Evolutionary conservation across 1,140 invertebrate genomes (phyloP), one percentile per base, ranked within the genome.

Genomic region (Caerostris darwini): DNA sequence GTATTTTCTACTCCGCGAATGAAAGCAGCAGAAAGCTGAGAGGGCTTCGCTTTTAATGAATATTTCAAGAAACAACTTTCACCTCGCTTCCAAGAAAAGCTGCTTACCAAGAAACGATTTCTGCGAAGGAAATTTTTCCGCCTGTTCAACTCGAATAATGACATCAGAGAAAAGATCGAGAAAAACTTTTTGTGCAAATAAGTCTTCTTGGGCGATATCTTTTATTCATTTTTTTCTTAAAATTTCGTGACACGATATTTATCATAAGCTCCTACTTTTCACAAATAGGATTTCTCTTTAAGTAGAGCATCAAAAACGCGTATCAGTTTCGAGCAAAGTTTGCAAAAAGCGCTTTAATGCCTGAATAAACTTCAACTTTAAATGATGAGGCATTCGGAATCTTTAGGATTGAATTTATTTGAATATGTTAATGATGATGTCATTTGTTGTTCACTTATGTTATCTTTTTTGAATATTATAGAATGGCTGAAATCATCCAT

Each of bases 41-140:
- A 10, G 8, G 69, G 50, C 69, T 53, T 77, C 71, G 53, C 19
- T 77, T 77, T 77, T 77, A 77, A 77, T 77, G 71, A 77, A 77
- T 77, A 77, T 77, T 77, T 77, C 34, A 77, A 77, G 71, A 77
- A 77, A 64, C 61, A 64, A 64, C 61, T 64, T 64, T 17, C 17
- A 34, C 71, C 34, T 53, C 50, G 34, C 8, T 12, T 50, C 12
- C 71, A 7, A 10, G 71, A 77, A 77, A 77, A 53, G 34, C 71
- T 77, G 34, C 71, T 77, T 77, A 77, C 10, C 10, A 6, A 50
- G 71, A 77, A 77, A 50, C 34, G 34, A 34, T 50, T 50, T 77
- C 69, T 77, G 10, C 8, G 69, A 77, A 50, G 61, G n/a, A 77
- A 77, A 53, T 61, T 77, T 77, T 77, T 77, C 69, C 69, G 69